A percentile compares a stretch with the other conserved stretches of the same genome.
Conservation (phyloP, 2,888 invertebrate species). For the Rotaria socialis region DNA sequence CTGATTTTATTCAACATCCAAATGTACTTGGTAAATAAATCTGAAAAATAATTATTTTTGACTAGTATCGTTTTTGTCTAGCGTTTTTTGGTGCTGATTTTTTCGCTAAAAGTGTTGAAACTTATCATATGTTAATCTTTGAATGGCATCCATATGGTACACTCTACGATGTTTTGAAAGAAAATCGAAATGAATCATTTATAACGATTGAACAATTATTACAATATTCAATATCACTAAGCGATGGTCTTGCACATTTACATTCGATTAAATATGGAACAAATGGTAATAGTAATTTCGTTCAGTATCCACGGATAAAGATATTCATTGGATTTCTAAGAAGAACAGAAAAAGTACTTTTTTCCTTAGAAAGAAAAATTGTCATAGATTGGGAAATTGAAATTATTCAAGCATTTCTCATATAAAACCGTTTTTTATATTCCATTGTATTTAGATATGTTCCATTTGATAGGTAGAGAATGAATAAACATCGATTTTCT, state of each 20-base stretch:
- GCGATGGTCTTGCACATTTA: conserved; percentile 6
- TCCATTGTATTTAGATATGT: no score
- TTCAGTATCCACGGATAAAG: no score
- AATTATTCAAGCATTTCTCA: background rate
- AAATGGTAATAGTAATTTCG: background rate
- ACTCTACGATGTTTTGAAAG: background rate
- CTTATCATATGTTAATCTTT: background rate
- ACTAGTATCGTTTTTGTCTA: background rate
- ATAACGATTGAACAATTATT: background rate
- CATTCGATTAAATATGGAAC: conserved; percentile 30
- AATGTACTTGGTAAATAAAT: background rate
- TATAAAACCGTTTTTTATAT: no score
- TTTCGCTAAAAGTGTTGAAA: background rate
- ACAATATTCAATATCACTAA: background rate
- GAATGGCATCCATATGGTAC: background rate
- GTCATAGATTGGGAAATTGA: background rate
- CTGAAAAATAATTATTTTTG: background rate
- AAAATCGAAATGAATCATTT: background rate
- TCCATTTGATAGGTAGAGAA: no score
- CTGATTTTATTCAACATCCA: conserved; percentile 4
- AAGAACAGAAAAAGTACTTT: no score
- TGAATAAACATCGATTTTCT: no score
- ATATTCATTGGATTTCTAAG: no score
- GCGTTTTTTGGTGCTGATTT: conserved; percentile 12
- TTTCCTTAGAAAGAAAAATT: no score